Evolutionary conservation across 2,113 vertebrate genomes (phyloP).

Genomic region (Scatophagus argus): DNA sequence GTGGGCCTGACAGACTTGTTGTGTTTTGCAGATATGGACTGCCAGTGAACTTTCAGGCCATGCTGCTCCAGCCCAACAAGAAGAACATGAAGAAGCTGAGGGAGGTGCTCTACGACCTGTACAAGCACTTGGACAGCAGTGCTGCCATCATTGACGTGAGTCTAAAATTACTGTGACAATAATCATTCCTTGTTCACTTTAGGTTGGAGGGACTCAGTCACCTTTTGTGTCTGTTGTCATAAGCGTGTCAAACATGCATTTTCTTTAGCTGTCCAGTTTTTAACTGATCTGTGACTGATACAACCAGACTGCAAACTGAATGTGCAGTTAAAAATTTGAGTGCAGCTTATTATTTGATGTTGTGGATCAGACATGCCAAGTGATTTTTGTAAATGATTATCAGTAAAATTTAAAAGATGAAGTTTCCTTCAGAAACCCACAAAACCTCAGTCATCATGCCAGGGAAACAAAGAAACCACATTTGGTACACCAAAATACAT

Average conservation of each 20-base stretch:
- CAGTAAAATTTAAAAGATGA: background rate
- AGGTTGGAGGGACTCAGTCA: no score
- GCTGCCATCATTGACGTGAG: constrained; percentile 96
- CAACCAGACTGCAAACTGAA: no score
- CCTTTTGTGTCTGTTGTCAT: no score
- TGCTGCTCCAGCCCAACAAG: constrained; percentile 96
- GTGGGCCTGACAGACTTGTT: background rate
- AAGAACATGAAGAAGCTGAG: constrained; percentile 96
- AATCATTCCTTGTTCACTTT: no score
- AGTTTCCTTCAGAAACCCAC: background rate
- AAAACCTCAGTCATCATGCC: background rate
- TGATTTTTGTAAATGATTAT: background rate
- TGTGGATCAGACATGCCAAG: background rate
- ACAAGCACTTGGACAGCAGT: constrained; percentile 97
- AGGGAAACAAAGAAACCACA: background rate
- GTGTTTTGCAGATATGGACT: constrained; percentile 89
- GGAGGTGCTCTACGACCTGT: constrained; percentile 93
- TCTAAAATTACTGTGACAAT: constrained; percentile 29
- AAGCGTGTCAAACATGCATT: no score
- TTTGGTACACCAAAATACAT: background rate
- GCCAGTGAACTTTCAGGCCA: constrained; percentile 98
- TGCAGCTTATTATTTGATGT: background rate
- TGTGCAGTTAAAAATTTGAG: no score
- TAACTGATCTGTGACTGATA: no score
- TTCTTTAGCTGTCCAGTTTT: no score